Evolutionary conservation across 92 coral and sea anemone genomes (phyloP).

Genomic region (Phenganax stokvisi): DNA sequence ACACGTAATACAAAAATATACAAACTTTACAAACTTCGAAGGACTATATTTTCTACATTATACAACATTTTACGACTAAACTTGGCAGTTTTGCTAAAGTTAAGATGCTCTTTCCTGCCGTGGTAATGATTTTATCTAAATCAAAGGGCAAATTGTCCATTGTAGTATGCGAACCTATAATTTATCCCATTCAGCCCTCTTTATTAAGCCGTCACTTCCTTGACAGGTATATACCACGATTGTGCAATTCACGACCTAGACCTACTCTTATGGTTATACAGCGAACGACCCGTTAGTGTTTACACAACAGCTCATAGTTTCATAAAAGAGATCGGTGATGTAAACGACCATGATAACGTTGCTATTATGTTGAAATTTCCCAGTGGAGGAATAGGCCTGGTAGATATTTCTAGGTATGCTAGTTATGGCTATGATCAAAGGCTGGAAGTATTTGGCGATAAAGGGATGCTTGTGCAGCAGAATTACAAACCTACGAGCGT

Average conservation of each 20-base stretch:
- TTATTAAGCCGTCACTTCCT: too few relatives aligned
- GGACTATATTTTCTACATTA: too few relatives aligned
- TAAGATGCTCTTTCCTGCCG: too few relatives aligned
- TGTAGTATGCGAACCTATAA: too few relatives aligned
- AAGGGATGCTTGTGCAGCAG: conserved; percentile 71
- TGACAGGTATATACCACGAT: conserved; percentile 76
- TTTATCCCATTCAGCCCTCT: too few relatives aligned
- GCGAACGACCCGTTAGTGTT: conserved; percentile 67
- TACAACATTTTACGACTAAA: too few relatives aligned
- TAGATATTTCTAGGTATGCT: conserved; percentile 71
- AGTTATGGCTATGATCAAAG: conserved; percentile 86
- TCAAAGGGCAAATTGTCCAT: too few relatives aligned
- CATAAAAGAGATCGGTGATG: conserved; percentile 51
- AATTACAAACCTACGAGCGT: conserved; percentile 44
- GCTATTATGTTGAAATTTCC: conserved; percentile 81
- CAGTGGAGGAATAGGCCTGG: conserved; percentile 69
- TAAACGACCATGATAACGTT: conserved; percentile 76
- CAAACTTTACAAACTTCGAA: too few relatives aligned
- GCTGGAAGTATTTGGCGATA: conserved; percentile 77
- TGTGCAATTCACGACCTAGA: conserved; percentile 85
- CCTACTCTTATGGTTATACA: conserved; percentile 59
- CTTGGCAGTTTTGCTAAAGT: too few relatives aligned
- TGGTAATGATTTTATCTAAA: too few relatives aligned
- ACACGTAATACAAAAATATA: too few relatives aligned
- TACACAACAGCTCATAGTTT: conserved; percentile 78